A percentile compares a stretch with the other conserved stretches of the same genome.
These are phyloP conservation scores for Pseudomugil gertrudae DNA, from an alignment of 2,797 vertebrate genomes.

Conservation along the genomic window DNA sequence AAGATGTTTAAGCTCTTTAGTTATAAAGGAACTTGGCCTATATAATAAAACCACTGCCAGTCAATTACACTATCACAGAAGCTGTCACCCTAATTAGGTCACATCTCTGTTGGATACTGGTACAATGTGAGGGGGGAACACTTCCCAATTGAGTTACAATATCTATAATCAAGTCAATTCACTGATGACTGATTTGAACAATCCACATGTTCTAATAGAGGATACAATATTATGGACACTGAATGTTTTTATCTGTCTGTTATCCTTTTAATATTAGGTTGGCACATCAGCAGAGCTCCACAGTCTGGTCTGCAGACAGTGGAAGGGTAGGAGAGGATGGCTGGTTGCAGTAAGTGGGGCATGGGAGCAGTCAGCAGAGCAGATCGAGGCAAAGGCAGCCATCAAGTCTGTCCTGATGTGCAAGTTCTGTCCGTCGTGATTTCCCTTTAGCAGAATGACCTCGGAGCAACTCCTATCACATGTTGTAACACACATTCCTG, in stretches of 20 bases:
- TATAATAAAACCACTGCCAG: constrained; percentile 52
- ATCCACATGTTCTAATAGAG: neutral
- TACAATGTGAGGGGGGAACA: neutral
- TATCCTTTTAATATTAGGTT: constrained; percentile 4
- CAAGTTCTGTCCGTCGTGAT: constrained; percentile 60
- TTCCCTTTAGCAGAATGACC: constrained; percentile 62
- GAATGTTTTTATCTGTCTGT: constrained; percentile 24
- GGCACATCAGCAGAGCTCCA: constrained; percentile 41
- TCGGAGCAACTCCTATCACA: constrained; percentile 74
- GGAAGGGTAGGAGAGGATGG: constrained; percentile 29
- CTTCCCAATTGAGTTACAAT: neutral
- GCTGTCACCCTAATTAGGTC: constrained; percentile 74
- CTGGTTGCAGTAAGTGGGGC: constrained; percentile 66
- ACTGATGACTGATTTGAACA: constrained; percentile 12
- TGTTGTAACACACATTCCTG: constrained; percentile 70
- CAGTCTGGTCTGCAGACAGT: constrained; percentile 51
- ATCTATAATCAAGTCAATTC: neutral
- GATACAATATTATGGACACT: constrained; percentile 16
- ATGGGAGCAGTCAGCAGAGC: constrained; percentile 54
- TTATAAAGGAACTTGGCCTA: constrained; percentile 58
- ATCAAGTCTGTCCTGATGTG: constrained; percentile 77
- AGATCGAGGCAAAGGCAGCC: constrained; percentile 60
- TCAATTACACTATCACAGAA: constrained; percentile 61
- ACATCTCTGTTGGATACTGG: constrained; percentile 39
- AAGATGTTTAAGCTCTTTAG: constrained; percentile 29